Percentiles rank a stretch among this genome's conserved stretches.
phyloP scores from a whole-genome alignment of 2,797 vertebrate species.

The Toxotes lorentzi region DNA sequence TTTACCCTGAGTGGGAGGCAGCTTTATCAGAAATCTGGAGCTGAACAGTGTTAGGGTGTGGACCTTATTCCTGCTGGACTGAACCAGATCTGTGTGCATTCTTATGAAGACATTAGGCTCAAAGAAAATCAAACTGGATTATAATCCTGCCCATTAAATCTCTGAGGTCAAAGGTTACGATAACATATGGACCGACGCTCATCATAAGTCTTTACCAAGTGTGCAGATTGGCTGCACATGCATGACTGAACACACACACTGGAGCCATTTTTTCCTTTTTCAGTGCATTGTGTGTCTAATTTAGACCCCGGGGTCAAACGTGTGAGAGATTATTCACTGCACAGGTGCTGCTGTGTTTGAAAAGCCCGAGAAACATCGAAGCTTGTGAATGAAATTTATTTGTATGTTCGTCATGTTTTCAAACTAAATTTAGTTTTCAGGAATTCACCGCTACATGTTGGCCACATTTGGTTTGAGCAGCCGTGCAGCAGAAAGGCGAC shows the following conservation, averaged over 20 bases:
- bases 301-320: slow-evolving; percentile 7
- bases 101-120: not conserved
- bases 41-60: too few relatives aligned
- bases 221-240: slow-evolving; percentile 45
- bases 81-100: not conserved
- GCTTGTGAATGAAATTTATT: not conserved
- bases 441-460: slow-evolving; percentile 19
- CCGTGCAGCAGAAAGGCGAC: slow-evolving; percentile 7
- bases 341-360: not conserved
- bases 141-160: slow-evolving; percentile 21
- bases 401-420: slow-evolving; percentile 3
- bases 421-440: slow-evolving; percentile 56
- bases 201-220: slow-evolving; percentile 24
- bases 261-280: slow-evolving; percentile 5
- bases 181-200: slow-evolving; percentile 57
- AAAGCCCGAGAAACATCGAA: not conserved
- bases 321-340: not conserved
- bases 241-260: slow-evolving; percentile 37
- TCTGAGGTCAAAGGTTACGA: slow-evolving; percentile 45
- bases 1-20: too few relatives aligned
- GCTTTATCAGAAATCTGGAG: too few relatives aligned
- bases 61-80: too few relatives aligned
- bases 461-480: slow-evolving; percentile 28
- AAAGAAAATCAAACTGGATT: slow-evolving; percentile 17
- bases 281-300: slow-evolving; percentile 9